A percentile compares a stretch with the other conserved stretches of the same genome.
Evolutionary conservation across 2,888 invertebrate species (phyloP).

Genomic region (Chorisops tibialis): DNA sequence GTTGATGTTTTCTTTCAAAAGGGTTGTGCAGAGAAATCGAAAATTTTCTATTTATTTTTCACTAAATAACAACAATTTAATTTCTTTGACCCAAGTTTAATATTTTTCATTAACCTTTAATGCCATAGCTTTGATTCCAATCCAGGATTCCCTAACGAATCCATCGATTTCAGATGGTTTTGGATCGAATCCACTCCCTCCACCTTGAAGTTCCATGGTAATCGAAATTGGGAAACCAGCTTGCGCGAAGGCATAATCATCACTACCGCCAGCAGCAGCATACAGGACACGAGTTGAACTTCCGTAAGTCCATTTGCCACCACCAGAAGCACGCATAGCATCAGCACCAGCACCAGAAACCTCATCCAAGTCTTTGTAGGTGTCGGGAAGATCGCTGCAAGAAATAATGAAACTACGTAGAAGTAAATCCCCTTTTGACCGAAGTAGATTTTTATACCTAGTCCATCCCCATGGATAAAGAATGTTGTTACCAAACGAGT

Average conservation of each 20-base stretch:
- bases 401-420: neutral
- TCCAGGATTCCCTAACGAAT: conserved; percentile 60
- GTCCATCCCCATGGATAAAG: conserved; percentile 63
- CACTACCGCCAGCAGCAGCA: conserved; percentile 60
- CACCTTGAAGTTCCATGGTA: conserved; percentile 63
- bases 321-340: conserved; percentile 47
- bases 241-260: conserved; percentile 62
- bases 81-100: too few relatives aligned
- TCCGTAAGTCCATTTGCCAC: conserved; percentile 51
- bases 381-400: conserved; percentile 47
- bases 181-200: conserved; percentile 57
- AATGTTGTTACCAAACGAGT: conserved; percentile 65
- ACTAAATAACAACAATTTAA: too few relatives aligned
- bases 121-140: conserved; percentile 50
- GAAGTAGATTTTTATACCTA: too few relatives aligned
- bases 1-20: too few relatives aligned
- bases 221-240: conserved; percentile 59
- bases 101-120: conserved; percentile 40
- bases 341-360: conserved; percentile 47
- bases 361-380: conserved; percentile 48
- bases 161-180: conserved; percentile 56
- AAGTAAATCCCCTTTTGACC: too few relatives aligned
- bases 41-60: too few relatives aligned
- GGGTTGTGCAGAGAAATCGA: too few relatives aligned
- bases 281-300: conserved; percentile 53